phyloP scores from a whole-genome alignment of 92 coral and sea anemone species.

The Galaxea fascicularis region DNA sequence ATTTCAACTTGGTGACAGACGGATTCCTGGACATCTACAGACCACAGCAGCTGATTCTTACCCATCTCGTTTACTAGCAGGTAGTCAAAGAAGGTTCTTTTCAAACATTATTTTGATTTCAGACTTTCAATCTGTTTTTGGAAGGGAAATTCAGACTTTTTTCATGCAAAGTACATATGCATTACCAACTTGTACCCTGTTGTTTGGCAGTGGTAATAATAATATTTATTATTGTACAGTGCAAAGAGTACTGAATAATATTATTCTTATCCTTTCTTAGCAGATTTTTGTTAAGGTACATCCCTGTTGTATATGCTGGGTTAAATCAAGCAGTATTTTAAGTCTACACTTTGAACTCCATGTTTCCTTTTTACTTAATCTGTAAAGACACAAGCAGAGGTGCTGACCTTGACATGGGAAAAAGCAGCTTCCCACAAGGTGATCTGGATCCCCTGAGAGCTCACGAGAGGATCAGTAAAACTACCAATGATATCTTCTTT shows the following conservation, averaged over 20 bases:
- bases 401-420: constrained; percentile 82
- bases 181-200: too few relatives aligned
- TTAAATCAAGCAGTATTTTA: too few relatives aligned
- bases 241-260: too few relatives aligned
- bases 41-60: constrained; percentile 86
- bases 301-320: too few relatives aligned
- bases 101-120: background rate
- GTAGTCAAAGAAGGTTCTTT: background rate
- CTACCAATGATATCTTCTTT: constrained; percentile 90
- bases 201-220: too few relatives aligned
- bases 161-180: too few relatives aligned
- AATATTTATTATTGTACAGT: too few relatives aligned
- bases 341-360: background rate
- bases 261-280: too few relatives aligned
- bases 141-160: too few relatives aligned
- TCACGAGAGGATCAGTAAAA: constrained; percentile 76
- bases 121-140: too few relatives aligned
- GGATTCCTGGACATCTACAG: constrained; percentile 67
- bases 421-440: constrained; percentile 94
- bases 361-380: background rate
- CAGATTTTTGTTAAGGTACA: too few relatives aligned
- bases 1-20: constrained; percentile 86
- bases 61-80: constrained; percentile 19
- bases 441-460: constrained; percentile 84
- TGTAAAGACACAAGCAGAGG: constrained; percentile 56